Base-by-base conservation (phyloP, 2,888 invertebrate genomes). In the Drepana falcataria region DNA sequence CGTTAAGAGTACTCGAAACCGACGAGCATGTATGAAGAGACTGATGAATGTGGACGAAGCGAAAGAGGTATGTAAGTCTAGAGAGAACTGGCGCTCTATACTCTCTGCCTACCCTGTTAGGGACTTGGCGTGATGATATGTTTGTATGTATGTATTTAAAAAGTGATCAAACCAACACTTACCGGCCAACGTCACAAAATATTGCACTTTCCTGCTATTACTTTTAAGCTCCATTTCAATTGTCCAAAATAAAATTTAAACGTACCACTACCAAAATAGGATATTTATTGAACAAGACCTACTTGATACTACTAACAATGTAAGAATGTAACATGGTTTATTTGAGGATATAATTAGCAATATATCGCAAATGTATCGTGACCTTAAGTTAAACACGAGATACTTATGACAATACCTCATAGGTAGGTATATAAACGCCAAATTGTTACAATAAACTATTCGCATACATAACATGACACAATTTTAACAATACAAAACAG, bases 171-270 rank as follows among this genome's bases (percentile, higher is more conserved):
- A n/a, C 7, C 2, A 4, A 40, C 6, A 59, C 66, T 68, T 56
- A 74, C 75, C 71, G 9, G 71, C 69, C n/a, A 75, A 62, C 7
- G 71, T 64, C 33, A 64, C 64, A 35, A 73, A 57, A 57, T 69
- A 75, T 59, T 75, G 75, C 54, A 70, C 62, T 61, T 58, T 67
- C 37, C 66, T 64, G 51, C 63, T 60, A 9, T 53, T 54, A 53
- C 63, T 66, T 0, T 54, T 57, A 49, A 61, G 63, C 53, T 67
- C 66, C 69, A 70, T 67, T 59, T 56, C 59, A 6, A 51, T 48
- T 53, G 44, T 9, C 7, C 41, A 41, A 40, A 41, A 51, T 40
- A n/a, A 41, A 33, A 51, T 33, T 40, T n/a, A n/a, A n/a, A n/a
- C n/a, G n/a, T n/a, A n/a, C n/a, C 21, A 40, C 40, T 40, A 40